Evolutionary conservation across 2,888 invertebrate genomes (phyloP).

Genomic region (Perizoma flavofasciatum): DNA sequence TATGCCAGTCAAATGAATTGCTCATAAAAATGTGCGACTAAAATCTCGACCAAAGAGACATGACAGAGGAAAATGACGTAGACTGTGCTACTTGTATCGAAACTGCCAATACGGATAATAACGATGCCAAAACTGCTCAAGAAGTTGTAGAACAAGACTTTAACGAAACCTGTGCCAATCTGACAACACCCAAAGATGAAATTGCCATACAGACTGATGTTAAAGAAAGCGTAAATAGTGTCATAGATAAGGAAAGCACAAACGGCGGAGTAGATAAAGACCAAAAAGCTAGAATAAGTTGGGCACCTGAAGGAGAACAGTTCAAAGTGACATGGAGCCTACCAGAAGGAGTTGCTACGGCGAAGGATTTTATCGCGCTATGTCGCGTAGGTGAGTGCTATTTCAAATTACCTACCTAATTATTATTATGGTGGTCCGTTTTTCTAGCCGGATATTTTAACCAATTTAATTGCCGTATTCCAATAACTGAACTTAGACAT

Average conservation of each 20-base stretch:
- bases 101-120: conserved; percentile 44
- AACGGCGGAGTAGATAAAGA: conserved; percentile 7
- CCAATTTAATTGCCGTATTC: too few relatives aligned
- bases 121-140: conserved; percentile 43
- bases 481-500: too few relatives aligned
- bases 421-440: background rate
- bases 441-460: background rate
- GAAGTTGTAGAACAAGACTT: conserved; percentile 36
- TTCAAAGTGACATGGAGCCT: conserved; percentile 77
- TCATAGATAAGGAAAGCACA: conserved; percentile 12
- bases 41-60: conserved; percentile 56
- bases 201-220: conserved; percentile 57
- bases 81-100: conserved; percentile 54
- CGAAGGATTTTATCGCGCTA: conserved; percentile 81
- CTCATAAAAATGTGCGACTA: conserved; percentile 43
- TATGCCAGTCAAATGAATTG: conserved; percentile 38
- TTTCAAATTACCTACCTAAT: background rate
- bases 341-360: conserved; percentile 61
- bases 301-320: conserved; percentile 71
- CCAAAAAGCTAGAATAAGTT: conserved; percentile 52
- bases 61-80: conserved; percentile 72
- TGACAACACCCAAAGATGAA: conserved; percentile 45
- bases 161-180: conserved; percentile 62
- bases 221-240: conserved; percentile 38
- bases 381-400: conserved; percentile 79